A percentile compares a stretch with the other conserved stretches of the same genome.
Conservation (phyloP, 2,888 invertebrate genomes). For the Lissocephala sabroskyi region DNA sequence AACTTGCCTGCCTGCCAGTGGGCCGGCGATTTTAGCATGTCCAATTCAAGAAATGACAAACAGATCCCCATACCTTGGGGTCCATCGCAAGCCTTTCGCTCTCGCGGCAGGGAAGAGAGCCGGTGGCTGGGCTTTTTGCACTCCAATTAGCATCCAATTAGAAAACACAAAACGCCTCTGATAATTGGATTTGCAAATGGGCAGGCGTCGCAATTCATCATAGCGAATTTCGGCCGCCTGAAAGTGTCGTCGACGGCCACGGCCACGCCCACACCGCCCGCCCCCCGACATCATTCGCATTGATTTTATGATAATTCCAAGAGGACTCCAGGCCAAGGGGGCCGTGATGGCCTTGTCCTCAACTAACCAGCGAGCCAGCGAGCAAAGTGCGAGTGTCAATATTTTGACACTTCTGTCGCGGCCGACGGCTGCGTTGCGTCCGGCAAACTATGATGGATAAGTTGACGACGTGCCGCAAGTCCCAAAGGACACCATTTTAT, state of each 20-base stretch:
- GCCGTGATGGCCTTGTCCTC: slow-evolving; percentile 41
- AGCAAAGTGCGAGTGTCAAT: slow-evolving; percentile 53
- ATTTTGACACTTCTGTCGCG: slow-evolving; percentile 43
- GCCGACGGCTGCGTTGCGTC: neutral
- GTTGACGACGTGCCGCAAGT: slow-evolving; percentile 38
- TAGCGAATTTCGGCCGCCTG: neutral
- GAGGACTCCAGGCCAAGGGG: too few species aligned
- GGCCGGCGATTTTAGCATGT: slow-evolving; percentile 45
- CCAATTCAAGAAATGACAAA: too few species aligned
- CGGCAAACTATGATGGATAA: slow-evolving; percentile 42
- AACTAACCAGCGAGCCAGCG: slow-evolving; percentile 19
- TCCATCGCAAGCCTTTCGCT: too few species aligned
- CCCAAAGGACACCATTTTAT: slow-evolving; percentile 36
- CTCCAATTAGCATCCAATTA: slow-evolving; percentile 58
- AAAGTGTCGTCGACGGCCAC: slow-evolving; percentile 11
- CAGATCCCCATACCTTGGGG: too few species aligned
- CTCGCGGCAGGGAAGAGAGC: too few species aligned
- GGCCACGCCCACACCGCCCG: slow-evolving; percentile 44
- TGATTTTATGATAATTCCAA: neutral
- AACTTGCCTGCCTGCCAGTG: slow-evolving; percentile 35
- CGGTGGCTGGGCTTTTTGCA: slow-evolving; percentile 13
- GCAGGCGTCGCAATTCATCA: slow-evolving; percentile 16
- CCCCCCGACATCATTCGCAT: neutral
- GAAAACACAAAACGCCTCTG: slow-evolving; percentile 49
- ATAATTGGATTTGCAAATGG: slow-evolving; percentile 43